Base-by-base conservation (phyloP, 2,797 vertebrate species). In the Enoplosus armatus region DNA sequence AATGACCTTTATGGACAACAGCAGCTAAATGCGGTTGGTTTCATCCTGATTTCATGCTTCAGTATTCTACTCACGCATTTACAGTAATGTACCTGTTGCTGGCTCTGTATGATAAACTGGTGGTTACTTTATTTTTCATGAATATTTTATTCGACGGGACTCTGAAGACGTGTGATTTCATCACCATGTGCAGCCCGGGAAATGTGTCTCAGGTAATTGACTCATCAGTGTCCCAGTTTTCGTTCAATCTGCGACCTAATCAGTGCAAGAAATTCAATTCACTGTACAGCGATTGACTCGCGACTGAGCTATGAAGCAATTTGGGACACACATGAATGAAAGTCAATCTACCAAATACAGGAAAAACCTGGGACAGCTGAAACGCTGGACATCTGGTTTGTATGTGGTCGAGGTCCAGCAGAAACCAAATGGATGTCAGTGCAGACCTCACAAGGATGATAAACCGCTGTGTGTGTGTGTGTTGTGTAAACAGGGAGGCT, bases 401-500 rank as follows among this genome's bases (percentile, higher is more conserved):
- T 8, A 27, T 31, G 47, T 41, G 37, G 31, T 33, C 2, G 48
- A 72, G 68, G 75, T 82, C 31, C 22, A 56, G 53, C 35, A 27
- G 70, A 64, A 80, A 75, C 56, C n/a, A 55, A 76, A 48, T 45
- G 24, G 39, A 53, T 33, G 55, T 76, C 22, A 37, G 64, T 47
- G 35, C 29, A 33, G 24, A 35, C 83, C 79, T 79, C 68, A 70
- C 22, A 80, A 70, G 27, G 22, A 4, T 16, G n/a, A 15, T n/a
- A 58, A 58, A 47, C 18, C 63, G 3, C 12, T 31, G 26, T 63
- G 50, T 14, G 26, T 39, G n/a, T 4, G 47, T 2, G 62, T 64
- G 80, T 72, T 80, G 75, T 51, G 83, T 88, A 87, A 85, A 85
- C 48, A 64, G 72, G 77, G 84, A 86, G 15, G 82, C 86, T 87